Evolutionary conservation across 37 sponge, comb jelly and placozoan genomes (phyloP), one percentile per base, ranked within the genome.

Genomic region (Bolinopsis microptera): DNA sequence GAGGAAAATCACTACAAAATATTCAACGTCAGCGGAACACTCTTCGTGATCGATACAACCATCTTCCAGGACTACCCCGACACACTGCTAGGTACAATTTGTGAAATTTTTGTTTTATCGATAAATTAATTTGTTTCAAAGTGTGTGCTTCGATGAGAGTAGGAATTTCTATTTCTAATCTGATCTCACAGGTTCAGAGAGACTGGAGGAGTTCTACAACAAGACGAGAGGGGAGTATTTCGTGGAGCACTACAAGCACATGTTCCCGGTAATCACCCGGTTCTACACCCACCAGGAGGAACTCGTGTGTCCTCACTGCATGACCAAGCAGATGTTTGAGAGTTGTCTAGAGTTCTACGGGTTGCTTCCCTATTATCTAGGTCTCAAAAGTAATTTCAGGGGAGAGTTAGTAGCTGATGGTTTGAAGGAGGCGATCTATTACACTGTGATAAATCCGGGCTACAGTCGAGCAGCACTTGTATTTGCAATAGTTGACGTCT

Each of bases 261-360:
- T 72, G 31, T 72, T 72, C 31, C 31, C 27, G n/a, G 31, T 30
- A 72, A 28, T 72, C 31, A 28, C 75, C 75, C 5, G 75, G 31
- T 72, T 72, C 75, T 72, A 72, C 75, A 72, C 75, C 75, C 75
- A 72, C 31, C 2, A 28, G 31, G 75, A 72, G 26, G 75, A n/a
- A 3, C 75, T 72, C 3, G 31, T 28, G 3, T 28, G 31, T 5
- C 75, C 75, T 2, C 31, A 8, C 75, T 72, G 75, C 75, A 72
- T 72, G 31, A n/a, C 75, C 31, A 72, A 72, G 31, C 31, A 5
- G 21, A 30, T 72, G 31, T 72, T 72, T 21, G 75, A 72, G 75
- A n/a, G 75, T 30, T 72, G 31, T 28, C 27, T 72, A 2, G 75
- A 72, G 75, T 72, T 72, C 18, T 72, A 72, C 75, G 31, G 75